A percentile compares a stretch with the other conserved stretches of the same genome.
Conservation (phyloP, 2,888 invertebrate species). For the Panopea generosa region DNA sequence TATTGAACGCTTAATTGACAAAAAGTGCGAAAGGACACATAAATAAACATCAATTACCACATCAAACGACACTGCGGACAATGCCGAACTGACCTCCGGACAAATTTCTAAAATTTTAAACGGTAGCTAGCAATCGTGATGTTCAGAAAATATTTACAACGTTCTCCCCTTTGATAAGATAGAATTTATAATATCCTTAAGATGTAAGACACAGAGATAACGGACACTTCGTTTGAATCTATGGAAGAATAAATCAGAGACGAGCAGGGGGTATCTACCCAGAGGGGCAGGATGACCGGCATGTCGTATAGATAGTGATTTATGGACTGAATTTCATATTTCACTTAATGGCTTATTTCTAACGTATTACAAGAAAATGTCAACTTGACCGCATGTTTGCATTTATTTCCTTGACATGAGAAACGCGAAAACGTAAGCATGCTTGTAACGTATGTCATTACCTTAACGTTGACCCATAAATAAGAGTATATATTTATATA, state of each 20-base stretch:
- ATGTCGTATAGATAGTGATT: constrained; percentile 12
- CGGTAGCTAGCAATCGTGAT: constrained; percentile 29
- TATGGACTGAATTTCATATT: constrained; percentile 25
- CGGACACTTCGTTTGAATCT: constrained; percentile 43
- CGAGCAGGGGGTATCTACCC: constrained; percentile 15
- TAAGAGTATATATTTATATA: too few species aligned
- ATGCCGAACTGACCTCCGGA: constrained; percentile 12
- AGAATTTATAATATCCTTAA: constrained; percentile 50
- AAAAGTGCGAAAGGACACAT: constrained; percentile 47
- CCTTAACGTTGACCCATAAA: too few species aligned
- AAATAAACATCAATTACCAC: constrained; percentile 43
- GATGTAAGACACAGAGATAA: constrained; percentile 42
- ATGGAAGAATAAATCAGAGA: constrained; percentile 44
- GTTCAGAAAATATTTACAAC: constrained; percentile 51
- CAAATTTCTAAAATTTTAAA: constrained; percentile 6
- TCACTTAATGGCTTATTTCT: constrained; percentile 12
- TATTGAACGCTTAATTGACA: constrained; percentile 52
- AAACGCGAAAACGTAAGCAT: background rate
- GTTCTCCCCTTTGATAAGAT: constrained; percentile 39
- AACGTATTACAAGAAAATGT: constrained; percentile 19
- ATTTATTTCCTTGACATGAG: constrained; percentile 27
- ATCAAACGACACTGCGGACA: constrained; percentile 46
- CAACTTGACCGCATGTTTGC: constrained; percentile 10
- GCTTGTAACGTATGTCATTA: too few species aligned
- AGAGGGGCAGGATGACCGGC: constrained; percentile 30